Evolutionary conservation across 1,140 invertebrate species (phyloP), one percentile per base, ranked within the genome.

Genomic region (Lethocerus indicus): DNA sequence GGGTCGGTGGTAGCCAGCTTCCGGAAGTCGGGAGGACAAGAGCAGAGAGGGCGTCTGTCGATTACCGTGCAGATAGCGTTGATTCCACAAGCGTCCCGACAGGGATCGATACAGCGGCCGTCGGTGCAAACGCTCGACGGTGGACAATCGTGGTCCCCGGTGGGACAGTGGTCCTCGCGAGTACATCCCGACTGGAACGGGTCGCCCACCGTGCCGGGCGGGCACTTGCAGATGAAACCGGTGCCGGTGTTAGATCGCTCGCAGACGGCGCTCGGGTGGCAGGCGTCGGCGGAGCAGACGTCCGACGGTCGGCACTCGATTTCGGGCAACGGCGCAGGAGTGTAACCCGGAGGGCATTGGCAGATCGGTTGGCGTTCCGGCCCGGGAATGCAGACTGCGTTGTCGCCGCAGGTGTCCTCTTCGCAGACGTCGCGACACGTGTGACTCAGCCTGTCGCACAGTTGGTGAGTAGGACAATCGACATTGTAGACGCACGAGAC

Each of bases 401-500:
- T 88, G 24, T 74, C 74, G 1, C 87, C 88, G 59, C 88, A 93
- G 6, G 80, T 76, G 56, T 85, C 77, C 60, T 81, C 76, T 51
- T 76, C 74, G 60, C 87, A 91, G 14, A 79, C 84, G 61, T 86
- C 77, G 51, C 75, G 74, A 56, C 86, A 90, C n/a, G 75, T 82
- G 59, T 87, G 82, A 1, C 79, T 80, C 53, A 88, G 64, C 26
- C 85, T 70, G 58, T 91, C 82, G 57, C 87, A 89, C 29, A 87
- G 65, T 60, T 90, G 81, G 26, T 75, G 72, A 2, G 74, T 65
- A 13, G 78, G 77, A 60, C 86, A 89, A 58, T 90, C 86, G 24
- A 76, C 73, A 57, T 88, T 88, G 58, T 85, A 86, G 24, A 89
- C 80, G 60, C 86, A 89, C 7, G 83, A 81, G 1, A 89, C 86